Evolutionary conservation across 1,140 invertebrate genomes (phyloP), one percentile per base, ranked within the genome.

Genomic region (Zaprionus ghesquierei): DNA sequence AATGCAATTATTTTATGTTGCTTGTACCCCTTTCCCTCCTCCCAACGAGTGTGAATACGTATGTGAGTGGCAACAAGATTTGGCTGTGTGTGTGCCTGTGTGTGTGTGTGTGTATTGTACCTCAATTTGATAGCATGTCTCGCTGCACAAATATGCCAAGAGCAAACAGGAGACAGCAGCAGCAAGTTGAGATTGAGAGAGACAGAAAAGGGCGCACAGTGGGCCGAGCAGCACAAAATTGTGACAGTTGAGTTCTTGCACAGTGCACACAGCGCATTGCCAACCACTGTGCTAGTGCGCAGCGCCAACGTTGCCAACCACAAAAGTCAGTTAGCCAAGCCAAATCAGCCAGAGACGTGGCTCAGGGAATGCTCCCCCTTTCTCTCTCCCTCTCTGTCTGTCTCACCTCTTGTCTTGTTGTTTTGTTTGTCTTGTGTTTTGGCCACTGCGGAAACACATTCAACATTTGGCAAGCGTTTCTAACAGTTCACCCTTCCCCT

Each of bases 391-490:
- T 13, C 10, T 6, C 44, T 35, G n/a, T n/a, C n/a, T n/a, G n/a
- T n/a, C n/a, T 15, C 3, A 41, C 18, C 31, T 29, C 44, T 23
- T 38, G 27, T 31, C 31, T 56, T 31, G 31, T 56, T 63, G 49
- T 33, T 61, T 53, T 58, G 65, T 84, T 80, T 80, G 65, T 64
- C 73, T 79, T 84, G 81, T 82, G 66, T 62, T 86, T 81, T 77
- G 79, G 84, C 56, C 75, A 86, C 74, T 86, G 82, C 82, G 82
- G 82, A 82, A 76, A 73, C 69, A 87, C 75, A 82, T 86, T 82
- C 77, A 79, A 81, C 86, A 86, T 86, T 86, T 82, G 82, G 84
- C 82, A 86, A 76, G 70, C 63, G 72, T 44, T 61, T 38, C 69
- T 69, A 46, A 31, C 22, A 49, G 35, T 20, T 31, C 13, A 59